A percentile compares a stretch with the other conserved stretches of the same genome.
Conservation (phyloP, 1,140 invertebrate species). For the Bombus confusus region DNA sequence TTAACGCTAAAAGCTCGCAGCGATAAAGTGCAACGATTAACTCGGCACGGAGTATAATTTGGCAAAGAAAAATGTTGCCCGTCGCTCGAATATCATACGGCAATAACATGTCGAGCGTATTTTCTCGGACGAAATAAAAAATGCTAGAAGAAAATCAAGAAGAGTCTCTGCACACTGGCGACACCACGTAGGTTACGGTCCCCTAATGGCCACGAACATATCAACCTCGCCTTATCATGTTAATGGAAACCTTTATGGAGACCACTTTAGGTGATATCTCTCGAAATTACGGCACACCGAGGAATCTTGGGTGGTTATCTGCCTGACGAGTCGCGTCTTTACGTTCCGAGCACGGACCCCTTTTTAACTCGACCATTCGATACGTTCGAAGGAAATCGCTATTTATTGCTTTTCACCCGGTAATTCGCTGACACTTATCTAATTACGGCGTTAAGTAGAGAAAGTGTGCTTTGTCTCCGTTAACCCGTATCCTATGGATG, state of each 20-base stretch:
- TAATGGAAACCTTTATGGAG: conserved; percentile 72
- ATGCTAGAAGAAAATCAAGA: conserved; percentile 32
- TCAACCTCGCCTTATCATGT: conserved; percentile 66
- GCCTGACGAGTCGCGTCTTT: conserved; percentile 46
- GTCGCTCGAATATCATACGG: conserved; percentile 21
- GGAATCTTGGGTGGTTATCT: conserved; percentile 66
- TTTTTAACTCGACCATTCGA: conserved; percentile 19
- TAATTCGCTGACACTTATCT: not conserved
- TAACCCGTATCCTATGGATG: not conserved
- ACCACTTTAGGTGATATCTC: conserved; percentile 67
- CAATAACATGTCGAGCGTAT: conserved; percentile 31
- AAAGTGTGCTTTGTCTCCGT: not conserved
- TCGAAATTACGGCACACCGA: conserved; percentile 34
- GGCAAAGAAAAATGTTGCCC: conserved; percentile 29
- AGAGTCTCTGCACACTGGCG: not conserved
- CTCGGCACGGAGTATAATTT: conserved; percentile 37
- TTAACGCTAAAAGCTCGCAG: conserved; percentile 59
- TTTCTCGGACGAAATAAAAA: conserved; percentile 9
- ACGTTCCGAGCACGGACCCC: conserved; percentile 5
- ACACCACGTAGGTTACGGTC: conserved; percentile 44
- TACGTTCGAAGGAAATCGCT: not conserved
- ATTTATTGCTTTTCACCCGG: not conserved
- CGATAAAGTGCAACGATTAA: conserved; percentile 64
- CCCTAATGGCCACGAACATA: conserved; percentile 61
- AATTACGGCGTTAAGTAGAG: not conserved